Percentiles rank a stretch among this genome's conserved stretches.
Conservation (phyloP, 2,797 vertebrate genomes). For the Fistularia commersonii region DNA sequence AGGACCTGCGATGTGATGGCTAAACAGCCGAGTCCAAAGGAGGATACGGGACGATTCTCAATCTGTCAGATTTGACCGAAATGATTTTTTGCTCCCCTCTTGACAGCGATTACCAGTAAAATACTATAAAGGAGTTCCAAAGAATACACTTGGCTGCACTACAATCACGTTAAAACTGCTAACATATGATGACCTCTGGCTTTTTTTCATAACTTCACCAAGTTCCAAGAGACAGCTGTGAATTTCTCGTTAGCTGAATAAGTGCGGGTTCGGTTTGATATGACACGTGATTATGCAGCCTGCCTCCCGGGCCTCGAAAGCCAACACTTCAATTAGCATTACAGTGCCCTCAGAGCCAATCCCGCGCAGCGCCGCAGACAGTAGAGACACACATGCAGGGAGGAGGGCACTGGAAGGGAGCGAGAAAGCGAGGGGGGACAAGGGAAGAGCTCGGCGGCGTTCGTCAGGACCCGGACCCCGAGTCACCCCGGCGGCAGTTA, state of each 20-base stretch:
- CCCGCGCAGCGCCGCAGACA: no score
- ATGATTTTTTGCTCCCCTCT: slow-evolving; percentile 46
- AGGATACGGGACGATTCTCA: slow-evolving; percentile 34
- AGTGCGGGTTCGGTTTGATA: slow-evolving; percentile 53
- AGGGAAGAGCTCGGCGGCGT: slow-evolving; percentile 54
- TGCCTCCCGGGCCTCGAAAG: slow-evolving; percentile 49
- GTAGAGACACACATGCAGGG: slow-evolving; percentile 11
- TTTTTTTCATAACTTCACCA: slow-evolving; percentile 57
- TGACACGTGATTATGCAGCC: slow-evolving; percentile 60
- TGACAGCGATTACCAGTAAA: slow-evolving; percentile 64
- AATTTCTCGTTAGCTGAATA: slow-evolving; percentile 60
- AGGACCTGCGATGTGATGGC: slow-evolving; percentile 34
- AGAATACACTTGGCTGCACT: slow-evolving; percentile 55
- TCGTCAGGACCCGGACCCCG: slow-evolving; percentile 63
- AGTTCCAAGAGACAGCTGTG: slow-evolving; percentile 52
- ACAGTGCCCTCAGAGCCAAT: slow-evolving; percentile 37
- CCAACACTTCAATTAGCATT: slow-evolving; percentile 66
- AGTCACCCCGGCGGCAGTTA: slow-evolving; percentile 59
- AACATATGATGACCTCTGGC: slow-evolving; percentile 65
- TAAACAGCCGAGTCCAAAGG: slow-evolving; percentile 42
- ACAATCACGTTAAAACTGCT: slow-evolving; percentile 51
- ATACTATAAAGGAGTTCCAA: slow-evolving; percentile 56
- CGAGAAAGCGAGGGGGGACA: slow-evolving; percentile 32
- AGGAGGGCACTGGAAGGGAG: not conserved
- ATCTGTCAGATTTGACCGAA: slow-evolving; percentile 35